phyloP scores from a whole-genome alignment of 2,113 vertebrate species.

The Clarias macrocephalus region DNA sequence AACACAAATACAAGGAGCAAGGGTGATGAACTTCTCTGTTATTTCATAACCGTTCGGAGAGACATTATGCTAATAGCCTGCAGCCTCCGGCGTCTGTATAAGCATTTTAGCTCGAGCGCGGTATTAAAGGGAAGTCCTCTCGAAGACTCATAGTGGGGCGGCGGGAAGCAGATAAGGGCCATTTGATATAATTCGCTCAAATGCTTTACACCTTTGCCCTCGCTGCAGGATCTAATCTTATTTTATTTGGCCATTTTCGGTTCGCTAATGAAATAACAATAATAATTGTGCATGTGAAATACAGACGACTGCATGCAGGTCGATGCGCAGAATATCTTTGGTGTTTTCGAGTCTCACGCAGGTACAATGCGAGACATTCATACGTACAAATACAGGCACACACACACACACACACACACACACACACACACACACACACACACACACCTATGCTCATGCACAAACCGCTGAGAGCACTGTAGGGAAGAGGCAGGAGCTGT shows the following conservation, averaged over 20 bases:
- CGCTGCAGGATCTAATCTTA: slow-evolving; percentile 20
- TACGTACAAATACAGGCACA: slow-evolving; percentile 3
- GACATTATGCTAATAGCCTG: slow-evolving; percentile 53
- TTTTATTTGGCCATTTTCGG: slow-evolving; percentile 20
- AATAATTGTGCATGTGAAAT: background rate
- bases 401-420: too few relatives aligned
- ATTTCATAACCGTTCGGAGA: slow-evolving; percentile 51
- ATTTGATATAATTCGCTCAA: slow-evolving; percentile 37
- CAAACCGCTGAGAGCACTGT: slow-evolving; percentile 65
- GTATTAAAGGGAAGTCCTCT: slow-evolving; percentile 35
- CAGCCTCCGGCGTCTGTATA: slow-evolving; percentile 44
- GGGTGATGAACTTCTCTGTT: slow-evolving; percentile 35
- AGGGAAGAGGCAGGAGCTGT: slow-evolving; percentile 67
- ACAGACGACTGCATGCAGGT: background rate
- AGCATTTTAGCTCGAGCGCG: slow-evolving; percentile 38
- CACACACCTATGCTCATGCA: slow-evolving; percentile 57
- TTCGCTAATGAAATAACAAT: background rate
- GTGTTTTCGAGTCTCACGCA: background rate
- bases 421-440: slow-evolving; percentile 33
- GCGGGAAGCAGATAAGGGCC: slow-evolving; percentile 16
- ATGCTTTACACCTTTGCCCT: slow-evolving; percentile 10
- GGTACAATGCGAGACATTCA: background rate
- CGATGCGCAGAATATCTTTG: background rate
- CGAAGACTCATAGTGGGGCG: slow-evolving; percentile 13
- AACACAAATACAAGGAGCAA: slow-evolving; percentile 20